Conservation (phyloP, 2,113 vertebrate species). For the Periophthalmodon schlosseri region DNA sequence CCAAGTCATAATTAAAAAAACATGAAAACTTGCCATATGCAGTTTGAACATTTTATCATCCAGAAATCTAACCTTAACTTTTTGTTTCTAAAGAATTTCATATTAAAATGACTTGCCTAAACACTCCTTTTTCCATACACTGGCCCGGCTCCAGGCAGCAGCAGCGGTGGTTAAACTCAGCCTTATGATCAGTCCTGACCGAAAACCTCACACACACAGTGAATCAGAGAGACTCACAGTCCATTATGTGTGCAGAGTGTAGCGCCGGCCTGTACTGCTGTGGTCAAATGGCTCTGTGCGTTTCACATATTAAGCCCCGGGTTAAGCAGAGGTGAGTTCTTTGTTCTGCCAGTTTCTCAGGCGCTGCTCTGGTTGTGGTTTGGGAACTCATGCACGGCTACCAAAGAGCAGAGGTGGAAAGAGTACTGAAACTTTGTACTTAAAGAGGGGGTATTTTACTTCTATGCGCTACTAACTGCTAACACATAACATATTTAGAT, state of each 20-base stretch:
- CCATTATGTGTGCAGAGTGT: slow-evolving; percentile 70
- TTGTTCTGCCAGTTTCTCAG: slow-evolving; percentile 38
- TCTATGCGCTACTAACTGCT: too few relatives aligned
- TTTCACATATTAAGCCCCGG: slow-evolving; percentile 68
- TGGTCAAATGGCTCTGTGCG: slow-evolving; percentile 62
- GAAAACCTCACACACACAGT: slow-evolving; percentile 19
- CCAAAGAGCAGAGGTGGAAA: slow-evolving; percentile 11
- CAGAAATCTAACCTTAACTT: too few relatives aligned
- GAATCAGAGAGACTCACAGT: slow-evolving; percentile 33
- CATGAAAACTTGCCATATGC: too few relatives aligned
- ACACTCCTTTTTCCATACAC: slow-evolving; percentile 43
- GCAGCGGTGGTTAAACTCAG: slow-evolving; percentile 35
- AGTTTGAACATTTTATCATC: too few relatives aligned
- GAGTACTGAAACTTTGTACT: neutral
- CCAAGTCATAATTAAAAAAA: too few relatives aligned
- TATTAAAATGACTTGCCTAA: neutral
- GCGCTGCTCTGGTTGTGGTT: slow-evolving; percentile 24
- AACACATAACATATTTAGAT: too few relatives aligned
- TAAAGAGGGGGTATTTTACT: too few relatives aligned
- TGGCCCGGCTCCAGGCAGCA: slow-evolving; percentile 59
- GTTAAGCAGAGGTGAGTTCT: slow-evolving; percentile 61
- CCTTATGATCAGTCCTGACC: slow-evolving; percentile 43
- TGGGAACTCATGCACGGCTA: slow-evolving; percentile 25
- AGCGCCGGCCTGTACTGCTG: slow-evolving; percentile 57
- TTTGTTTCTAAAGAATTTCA: too few relatives aligned